Base-by-base conservation (phyloP, 2,113 vertebrate species). In the Salvator merianae region DNA sequence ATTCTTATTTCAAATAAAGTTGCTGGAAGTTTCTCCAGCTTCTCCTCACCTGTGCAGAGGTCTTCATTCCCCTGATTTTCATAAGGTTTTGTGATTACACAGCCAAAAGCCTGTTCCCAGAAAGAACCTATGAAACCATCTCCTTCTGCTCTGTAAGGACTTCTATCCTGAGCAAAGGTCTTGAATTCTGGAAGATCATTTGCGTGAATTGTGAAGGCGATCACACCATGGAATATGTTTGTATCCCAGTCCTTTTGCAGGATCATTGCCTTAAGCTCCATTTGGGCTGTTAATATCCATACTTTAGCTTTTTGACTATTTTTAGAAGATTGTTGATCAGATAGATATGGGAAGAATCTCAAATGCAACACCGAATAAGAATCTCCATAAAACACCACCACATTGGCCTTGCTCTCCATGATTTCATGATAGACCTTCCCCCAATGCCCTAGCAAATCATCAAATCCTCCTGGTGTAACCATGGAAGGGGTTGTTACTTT, bases 271-370 rank as follows among this genome's bases (percentile, higher is more conserved):
- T 22, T 30, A 13, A 74, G 30, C 38, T 82, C 81, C 36, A 62
- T 38, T 28, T 82, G 81, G 20, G 81, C 70, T 34, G 81, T 82
- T 22, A 83, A 47, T 43, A 83, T 34, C 71, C 55, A 83, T 30
- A 83, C 70, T 43, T 12, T 74, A 26, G 63, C 78, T 69, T 69
- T 80, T 22, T 47, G 7, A 7, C 0, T 34, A 26, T 50, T 26
- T 26, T 0, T 53, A 7, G 7, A 24, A 47, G 24, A 1, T 32
- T 79, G 28, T 66, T 26, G 2, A 26, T 50, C 2, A 24, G 65
- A 50, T 53, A 80, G 32, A 53, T 50, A 69, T 69, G 78, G 40
- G 4, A 80, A 1, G 63, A 40, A 69, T 28, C 65, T 69, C 5
- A 80, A 2, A 7, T 13, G 34, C 1, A 53, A 5, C 22, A 69